Evolutionary conservation across 2,797 vertebrate species (phyloP).

Genomic region (Sebastes iracundus): DNA sequence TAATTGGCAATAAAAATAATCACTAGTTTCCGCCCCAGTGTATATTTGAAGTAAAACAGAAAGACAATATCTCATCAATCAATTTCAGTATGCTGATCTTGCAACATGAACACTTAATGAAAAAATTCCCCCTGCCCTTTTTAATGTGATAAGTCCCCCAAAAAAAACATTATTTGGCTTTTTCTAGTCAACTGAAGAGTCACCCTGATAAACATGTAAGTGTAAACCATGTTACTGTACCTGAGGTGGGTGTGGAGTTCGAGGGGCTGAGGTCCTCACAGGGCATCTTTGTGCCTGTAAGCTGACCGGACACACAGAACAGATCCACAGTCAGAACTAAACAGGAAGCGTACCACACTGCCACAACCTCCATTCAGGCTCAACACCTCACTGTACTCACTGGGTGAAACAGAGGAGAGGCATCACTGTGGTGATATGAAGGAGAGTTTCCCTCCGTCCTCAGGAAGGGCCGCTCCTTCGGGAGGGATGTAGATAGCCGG

Average conservation of each 20-base stretch:
- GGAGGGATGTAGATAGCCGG: background rate
- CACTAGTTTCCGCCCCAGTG: no score
- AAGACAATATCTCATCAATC: background rate
- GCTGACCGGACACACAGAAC: constrained; percentile 55
- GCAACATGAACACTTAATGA: background rate
- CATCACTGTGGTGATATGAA: constrained; percentile 21
- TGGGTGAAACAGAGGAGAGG: constrained; percentile 27
- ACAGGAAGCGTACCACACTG: background rate
- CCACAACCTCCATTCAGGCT: background rate
- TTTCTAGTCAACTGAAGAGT: background rate
- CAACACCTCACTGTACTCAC: constrained; percentile 57
- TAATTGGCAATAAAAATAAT: no score
- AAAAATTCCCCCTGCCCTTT: background rate
- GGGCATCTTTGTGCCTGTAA: constrained; percentile 68
- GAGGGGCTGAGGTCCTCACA: constrained; percentile 72
- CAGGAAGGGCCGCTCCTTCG: constrained; percentile 72
- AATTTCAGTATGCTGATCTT: background rate
- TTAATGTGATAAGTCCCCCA: background rate
- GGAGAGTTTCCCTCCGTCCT: constrained; percentile 75
- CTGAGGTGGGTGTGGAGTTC: constrained; percentile 64
- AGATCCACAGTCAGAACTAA: constrained; percentile 36
- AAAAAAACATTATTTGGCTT: background rate
- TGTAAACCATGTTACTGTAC: constrained; percentile 41
- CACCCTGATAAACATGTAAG: background rate
- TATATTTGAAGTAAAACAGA: background rate